A percentile compares a stretch with the other conserved stretches of the same genome.
phyloP scores from a whole-genome alignment of 2,113 vertebrate species.

The Taurulus bubalis region DNA sequence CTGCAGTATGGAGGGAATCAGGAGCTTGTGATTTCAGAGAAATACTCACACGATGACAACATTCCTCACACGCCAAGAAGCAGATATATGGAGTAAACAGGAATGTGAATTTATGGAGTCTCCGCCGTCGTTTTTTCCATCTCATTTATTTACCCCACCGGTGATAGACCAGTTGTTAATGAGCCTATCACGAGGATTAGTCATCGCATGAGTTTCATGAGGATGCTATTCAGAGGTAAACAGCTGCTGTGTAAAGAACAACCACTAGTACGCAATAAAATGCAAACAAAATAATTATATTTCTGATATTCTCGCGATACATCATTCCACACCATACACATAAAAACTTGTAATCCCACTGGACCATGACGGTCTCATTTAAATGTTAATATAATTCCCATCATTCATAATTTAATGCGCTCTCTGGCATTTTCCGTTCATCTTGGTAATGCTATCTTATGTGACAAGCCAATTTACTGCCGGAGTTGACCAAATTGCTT shows the following conservation, averaged over 20 bases:
- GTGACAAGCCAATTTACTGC: constrained; percentile 78
- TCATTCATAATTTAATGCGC: constrained; percentile 76
- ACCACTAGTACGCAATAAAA: constrained; percentile 45
- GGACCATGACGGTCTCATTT: constrained; percentile 78
- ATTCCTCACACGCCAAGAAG: constrained; percentile 26
- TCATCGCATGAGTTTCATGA: constrained; percentile 53
- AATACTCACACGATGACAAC: constrained; percentile 41
- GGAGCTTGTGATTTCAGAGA: constrained; percentile 40
- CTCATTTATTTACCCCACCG: constrained; percentile 6
- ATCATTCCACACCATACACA: constrained; percentile 74
- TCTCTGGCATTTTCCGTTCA: constrained; percentile 68
- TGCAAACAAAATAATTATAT: constrained; percentile 42
- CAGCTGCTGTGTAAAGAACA: constrained; percentile 52
- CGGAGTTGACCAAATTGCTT: constrained; percentile 69
- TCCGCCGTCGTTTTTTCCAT: neutral
- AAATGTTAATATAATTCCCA: constrained; percentile 81
- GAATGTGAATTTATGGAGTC: constrained; percentile 15
- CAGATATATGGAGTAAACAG: constrained; percentile 34
- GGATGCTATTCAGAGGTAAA: constrained; percentile 43
- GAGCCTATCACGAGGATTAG: constrained; percentile 36
- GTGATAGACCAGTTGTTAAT: constrained; percentile 28
- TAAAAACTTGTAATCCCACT: constrained; percentile 65
- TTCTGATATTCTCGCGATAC: constrained; percentile 53
- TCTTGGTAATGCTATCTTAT: constrained; percentile 63
- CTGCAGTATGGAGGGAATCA: constrained; percentile 47